A percentile compares a stretch with the other conserved stretches of the same genome.
Evolutionary conservation across 92 coral and sea anemone species (phyloP).

Genomic region (Palythoa heliodiscus): DNA sequence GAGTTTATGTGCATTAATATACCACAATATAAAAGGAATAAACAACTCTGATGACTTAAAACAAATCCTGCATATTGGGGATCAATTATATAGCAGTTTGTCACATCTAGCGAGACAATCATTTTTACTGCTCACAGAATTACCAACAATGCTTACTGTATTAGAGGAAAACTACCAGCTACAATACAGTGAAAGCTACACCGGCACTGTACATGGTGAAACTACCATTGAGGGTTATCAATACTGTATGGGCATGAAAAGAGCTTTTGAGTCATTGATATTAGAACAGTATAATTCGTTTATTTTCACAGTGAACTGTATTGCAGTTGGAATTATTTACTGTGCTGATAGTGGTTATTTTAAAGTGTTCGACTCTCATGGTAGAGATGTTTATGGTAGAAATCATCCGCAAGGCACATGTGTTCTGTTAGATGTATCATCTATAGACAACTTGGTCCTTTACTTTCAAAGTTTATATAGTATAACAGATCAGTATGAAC

Average conservation of each 20-base stretch:
- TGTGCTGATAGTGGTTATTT: constrained; percentile 9
- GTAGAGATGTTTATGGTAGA: constrained; percentile 9
- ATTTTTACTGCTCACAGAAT: constrained; percentile 44
- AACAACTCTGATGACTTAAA: constrained; percentile 36
- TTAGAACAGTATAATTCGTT: constrained; percentile 38
- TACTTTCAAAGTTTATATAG: constrained; percentile 30
- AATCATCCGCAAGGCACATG: constrained; percentile 13
- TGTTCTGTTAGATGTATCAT: constrained; percentile 15
- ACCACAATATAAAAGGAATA: constrained; percentile 31
- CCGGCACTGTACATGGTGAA: constrained; percentile 46
- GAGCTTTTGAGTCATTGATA: constrained; percentile 47
- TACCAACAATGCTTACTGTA: constrained; percentile 40
- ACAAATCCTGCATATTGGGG: constrained; percentile 29
- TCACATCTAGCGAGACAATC: constrained; percentile 38
- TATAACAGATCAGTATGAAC: constrained; percentile 7
- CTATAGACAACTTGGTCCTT: constrained; percentile 6
- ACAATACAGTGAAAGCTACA: constrained; percentile 51
- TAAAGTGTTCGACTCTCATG: constrained; percentile 28
- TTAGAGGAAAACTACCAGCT: constrained; percentile 43
- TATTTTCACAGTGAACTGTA: constrained; percentile 39
- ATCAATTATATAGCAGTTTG: constrained; percentile 39
- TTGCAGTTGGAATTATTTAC: constrained; percentile 27
- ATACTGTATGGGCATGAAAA: constrained; percentile 39
- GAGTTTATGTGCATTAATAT: constrained; percentile 5
- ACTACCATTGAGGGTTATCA: constrained; percentile 41